Conservation (phyloP, 2,888 invertebrate species). For the Phania funesta region DNA sequence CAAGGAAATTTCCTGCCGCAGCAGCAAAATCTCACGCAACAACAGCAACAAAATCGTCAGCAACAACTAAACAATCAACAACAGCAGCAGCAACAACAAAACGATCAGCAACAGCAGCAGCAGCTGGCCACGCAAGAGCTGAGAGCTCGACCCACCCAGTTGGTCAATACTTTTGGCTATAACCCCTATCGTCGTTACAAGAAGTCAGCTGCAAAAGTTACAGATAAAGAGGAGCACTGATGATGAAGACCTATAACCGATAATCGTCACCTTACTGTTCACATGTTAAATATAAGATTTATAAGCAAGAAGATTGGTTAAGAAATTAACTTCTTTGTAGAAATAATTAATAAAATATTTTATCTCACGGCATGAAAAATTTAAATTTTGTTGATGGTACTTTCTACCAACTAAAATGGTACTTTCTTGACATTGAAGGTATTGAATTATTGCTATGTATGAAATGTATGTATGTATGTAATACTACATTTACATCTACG, state of each 20-base stretch:
- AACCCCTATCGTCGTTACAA: conserved; percentile 79
- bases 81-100: conserved; percentile 72
- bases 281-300: background rate
- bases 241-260: no score
- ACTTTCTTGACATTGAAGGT: no score
- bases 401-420: no score
- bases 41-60: conserved; percentile 71
- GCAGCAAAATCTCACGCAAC: conserved; percentile 70
- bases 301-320: background rate
- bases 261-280: background rate
- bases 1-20: conserved; percentile 52
- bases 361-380: conserved; percentile 10
- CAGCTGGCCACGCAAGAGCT: conserved; percentile 77
- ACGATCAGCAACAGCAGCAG: conserved; percentile 74
- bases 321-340: background rate
- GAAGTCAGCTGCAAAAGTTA: conserved; percentile 70
- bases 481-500: no score
- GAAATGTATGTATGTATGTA: no score
- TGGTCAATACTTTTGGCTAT: conserved; percentile 77
- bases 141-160: conserved; percentile 77
- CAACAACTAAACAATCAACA: conserved; percentile 66
- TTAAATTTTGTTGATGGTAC: no score
- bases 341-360: background rate
- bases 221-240: conserved; percentile 52
- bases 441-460: no score